Evolutionary conservation across 1,140 invertebrate genomes (phyloP).

Genomic region (Panulirus ornatus): DNA sequence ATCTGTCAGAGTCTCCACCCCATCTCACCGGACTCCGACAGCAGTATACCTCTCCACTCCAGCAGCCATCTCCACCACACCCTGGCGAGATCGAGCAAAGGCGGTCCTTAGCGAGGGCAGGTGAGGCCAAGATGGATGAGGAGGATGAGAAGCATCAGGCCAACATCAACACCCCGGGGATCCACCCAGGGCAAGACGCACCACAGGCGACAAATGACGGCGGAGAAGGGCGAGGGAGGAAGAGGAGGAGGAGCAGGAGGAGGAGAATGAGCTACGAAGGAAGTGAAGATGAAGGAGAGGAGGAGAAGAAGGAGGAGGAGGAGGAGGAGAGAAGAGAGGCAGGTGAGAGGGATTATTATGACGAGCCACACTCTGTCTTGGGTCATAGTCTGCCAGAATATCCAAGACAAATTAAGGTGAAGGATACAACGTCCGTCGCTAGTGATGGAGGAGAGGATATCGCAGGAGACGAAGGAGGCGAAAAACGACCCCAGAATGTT

Average conservation of each 20-base stretch:
- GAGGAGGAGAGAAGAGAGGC: not conserved
- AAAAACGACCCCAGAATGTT: not conserved
- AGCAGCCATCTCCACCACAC: not conserved
- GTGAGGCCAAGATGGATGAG: not conserved
- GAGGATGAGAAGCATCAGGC: not conserved
- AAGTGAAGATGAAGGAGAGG: not conserved
- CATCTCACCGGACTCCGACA: not conserved
- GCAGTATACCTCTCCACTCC: not conserved
- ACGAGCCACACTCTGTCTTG: not conserved
- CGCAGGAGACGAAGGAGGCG: not conserved
- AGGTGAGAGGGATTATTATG: not conserved
- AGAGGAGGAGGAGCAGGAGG: not conserved
- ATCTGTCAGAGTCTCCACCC: not conserved
- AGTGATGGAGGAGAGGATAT: not conserved
- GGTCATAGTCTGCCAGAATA: not conserved
- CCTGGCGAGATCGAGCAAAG: not conserved
- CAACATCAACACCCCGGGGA: too few species aligned
- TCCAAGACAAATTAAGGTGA: not conserved
- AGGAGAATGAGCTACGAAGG: not conserved
- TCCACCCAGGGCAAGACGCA: too few species aligned
- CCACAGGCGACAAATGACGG: too few species aligned
- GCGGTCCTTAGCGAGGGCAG: not conserved
- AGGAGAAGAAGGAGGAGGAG: not conserved
- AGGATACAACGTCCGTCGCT: not conserved
- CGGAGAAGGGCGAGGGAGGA: not conserved